Percentiles rank a stretch among this genome's conserved stretches.
These are phyloP conservation scores for Acridotheres tristis DNA, from an alignment of 2,797 vertebrate species.

Conservation along the genomic window DNA sequence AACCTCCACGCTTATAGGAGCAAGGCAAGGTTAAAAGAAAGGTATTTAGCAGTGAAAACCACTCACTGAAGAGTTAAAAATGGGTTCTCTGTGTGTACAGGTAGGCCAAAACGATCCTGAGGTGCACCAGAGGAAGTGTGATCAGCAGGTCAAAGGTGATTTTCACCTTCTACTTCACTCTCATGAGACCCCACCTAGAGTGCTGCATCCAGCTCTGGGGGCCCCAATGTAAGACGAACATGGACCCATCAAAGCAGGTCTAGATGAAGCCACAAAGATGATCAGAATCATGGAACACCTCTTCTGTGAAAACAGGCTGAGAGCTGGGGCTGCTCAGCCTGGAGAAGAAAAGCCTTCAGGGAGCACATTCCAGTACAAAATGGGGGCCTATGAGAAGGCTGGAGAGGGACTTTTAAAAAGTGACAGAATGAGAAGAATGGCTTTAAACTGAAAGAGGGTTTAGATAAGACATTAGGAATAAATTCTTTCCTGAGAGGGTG, in stretches of 20 bases:
- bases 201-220: neutral
- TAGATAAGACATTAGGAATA: neutral
- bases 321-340: neutral
- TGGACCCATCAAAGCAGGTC: neutral
- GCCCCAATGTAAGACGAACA: accelerated
- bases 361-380: neutral
- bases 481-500: neutral
- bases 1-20: neutral
- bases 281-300: neutral
- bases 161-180: neutral
- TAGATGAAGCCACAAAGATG: neutral
- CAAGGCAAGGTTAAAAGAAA: neutral
- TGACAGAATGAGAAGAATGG: neutral
- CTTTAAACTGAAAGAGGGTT: neutral
- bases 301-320: neutral
- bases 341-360: neutral
- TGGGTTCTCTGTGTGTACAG: neutral
- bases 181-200: neutral
- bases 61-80: neutral
- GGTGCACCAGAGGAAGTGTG: neutral
- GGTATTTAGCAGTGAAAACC: neutral
- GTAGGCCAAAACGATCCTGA: neutral
- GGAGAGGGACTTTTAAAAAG: neutral
- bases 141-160: neutral
- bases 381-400: accelerated